A percentile compares a stretch with the other conserved stretches of the same genome.
phyloP scores from a whole-genome alignment of 2,888 invertebrate species.

The Galeruca laticollis region DNA sequence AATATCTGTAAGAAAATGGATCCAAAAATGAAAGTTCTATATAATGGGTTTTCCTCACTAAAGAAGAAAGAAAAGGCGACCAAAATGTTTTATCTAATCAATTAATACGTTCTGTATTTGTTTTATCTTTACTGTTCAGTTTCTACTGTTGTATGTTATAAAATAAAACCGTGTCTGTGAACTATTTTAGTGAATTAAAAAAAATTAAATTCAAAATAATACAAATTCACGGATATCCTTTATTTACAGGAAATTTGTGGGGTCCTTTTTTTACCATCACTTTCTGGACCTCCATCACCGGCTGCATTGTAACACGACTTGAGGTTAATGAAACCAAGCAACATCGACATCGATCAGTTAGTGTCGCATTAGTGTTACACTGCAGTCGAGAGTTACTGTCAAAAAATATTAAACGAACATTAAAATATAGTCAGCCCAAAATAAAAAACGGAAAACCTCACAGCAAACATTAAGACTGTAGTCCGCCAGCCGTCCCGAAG shows the following conservation, averaged over 20 bases:
- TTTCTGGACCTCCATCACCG: conserved; percentile 63
- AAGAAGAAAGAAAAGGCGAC: too few species aligned
- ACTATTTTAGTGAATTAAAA: neutral
- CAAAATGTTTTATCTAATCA: too few species aligned
- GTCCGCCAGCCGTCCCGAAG: conserved; percentile 52
- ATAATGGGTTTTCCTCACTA: too few species aligned
- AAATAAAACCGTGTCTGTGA: neutral
- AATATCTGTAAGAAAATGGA: too few species aligned
- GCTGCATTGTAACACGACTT: conserved; percentile 66
- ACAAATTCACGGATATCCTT: neutral
- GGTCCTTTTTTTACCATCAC: conserved; percentile 41
- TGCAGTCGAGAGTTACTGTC: conserved; percentile 67
- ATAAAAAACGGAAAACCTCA: conserved; percentile 66
- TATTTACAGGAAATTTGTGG: neutral
- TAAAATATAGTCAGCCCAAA: conserved; percentile 66
- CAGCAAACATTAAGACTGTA: conserved; percentile 65
- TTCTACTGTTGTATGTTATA: neutral
- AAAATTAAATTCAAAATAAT: neutral
- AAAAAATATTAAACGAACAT: conserved; percentile 63
- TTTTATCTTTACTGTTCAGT: neutral
- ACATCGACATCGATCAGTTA: conserved; percentile 66
- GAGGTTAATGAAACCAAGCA: conserved; percentile 64
- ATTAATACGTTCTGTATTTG: too few species aligned
- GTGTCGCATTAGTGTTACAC: conserved; percentile 68
- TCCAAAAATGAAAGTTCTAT: too few species aligned